These are phyloP conservation scores for Hyalella azteca DNA, from an alignment of 2,888 invertebrate genomes.

Conservation along the genomic window DNA sequence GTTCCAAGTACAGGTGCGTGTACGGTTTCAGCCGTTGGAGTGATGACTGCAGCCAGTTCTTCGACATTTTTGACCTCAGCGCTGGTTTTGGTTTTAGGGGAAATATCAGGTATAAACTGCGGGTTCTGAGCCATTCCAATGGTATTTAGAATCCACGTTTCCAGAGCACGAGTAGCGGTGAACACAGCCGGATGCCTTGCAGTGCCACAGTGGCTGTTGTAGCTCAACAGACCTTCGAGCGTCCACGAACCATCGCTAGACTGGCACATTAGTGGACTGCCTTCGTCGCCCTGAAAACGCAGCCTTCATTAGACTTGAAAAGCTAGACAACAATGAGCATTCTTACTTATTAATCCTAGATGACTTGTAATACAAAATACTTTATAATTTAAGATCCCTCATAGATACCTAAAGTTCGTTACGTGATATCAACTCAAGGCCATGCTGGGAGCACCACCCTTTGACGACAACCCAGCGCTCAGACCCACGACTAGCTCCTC, in stretches of 20 bases:
- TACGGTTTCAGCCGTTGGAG: background rate
- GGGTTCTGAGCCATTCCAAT: constrained; percentile 61
- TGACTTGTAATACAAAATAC: too few species aligned
- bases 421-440: too few species aligned
- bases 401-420: too few species aligned
- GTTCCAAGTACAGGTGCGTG: background rate
- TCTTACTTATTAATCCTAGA: too few species aligned
- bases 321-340: too few species aligned
- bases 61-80: background rate
- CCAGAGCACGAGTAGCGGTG: constrained; percentile 64
- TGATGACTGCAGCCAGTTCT: background rate
- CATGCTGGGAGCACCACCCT: too few species aligned
- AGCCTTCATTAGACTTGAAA: too few species aligned
- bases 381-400: too few species aligned
- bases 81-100: background rate
- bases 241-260: constrained; percentile 69
- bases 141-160: constrained; percentile 65
- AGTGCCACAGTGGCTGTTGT: constrained; percentile 70
- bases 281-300: constrained; percentile 70
- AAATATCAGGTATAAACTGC: background rate
- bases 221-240: constrained; percentile 70
- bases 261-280: constrained; percentile 72
- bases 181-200: constrained; percentile 69
- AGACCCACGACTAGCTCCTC: too few species aligned
- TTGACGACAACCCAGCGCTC: too few species aligned